Conservation (phyloP, 2,888 invertebrate species). For the Anaspis maculata region DNA sequence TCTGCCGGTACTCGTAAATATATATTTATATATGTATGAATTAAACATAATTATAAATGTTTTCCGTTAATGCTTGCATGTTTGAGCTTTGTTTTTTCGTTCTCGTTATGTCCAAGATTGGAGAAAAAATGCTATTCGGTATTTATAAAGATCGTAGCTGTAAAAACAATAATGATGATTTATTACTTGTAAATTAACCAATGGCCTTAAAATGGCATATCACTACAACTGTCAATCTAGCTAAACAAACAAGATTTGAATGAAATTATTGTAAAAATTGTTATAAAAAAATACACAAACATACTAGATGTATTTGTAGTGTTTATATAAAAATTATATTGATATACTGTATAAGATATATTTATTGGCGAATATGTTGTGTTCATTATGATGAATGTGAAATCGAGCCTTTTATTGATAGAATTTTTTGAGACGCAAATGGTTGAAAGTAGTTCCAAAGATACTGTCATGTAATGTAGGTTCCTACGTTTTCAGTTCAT, state of each 20-base stretch:
- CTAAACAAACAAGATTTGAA: slow-evolving; percentile 11
- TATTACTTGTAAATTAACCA: slow-evolving; percentile 24
- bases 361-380: too few relatives aligned
- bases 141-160: slow-evolving; percentile 30
- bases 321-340: background rate
- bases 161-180: slow-evolving; percentile 34
- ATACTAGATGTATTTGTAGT: background rate
- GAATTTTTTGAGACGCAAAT: background rate
- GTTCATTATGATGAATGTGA: too few relatives aligned
- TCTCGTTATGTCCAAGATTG: too few relatives aligned
- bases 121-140: background rate
- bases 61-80: too few relatives aligned
- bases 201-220: slow-evolving; percentile 34
- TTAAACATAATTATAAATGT: too few relatives aligned
- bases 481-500: too few relatives aligned
- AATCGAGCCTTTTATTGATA: background rate
- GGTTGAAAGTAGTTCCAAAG: background rate
- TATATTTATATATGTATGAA: too few relatives aligned
- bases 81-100: too few relatives aligned
- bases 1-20: too few relatives aligned
- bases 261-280: slow-evolving; percentile 2
- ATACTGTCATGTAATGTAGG: too few relatives aligned
- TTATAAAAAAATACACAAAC: background rate
- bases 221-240: slow-evolving; percentile 37
- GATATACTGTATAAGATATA: too few relatives aligned